Evolutionary conservation across 2,888 invertebrate species (phyloP).

Genomic region (Yponomeuta cagnagella): DNA sequence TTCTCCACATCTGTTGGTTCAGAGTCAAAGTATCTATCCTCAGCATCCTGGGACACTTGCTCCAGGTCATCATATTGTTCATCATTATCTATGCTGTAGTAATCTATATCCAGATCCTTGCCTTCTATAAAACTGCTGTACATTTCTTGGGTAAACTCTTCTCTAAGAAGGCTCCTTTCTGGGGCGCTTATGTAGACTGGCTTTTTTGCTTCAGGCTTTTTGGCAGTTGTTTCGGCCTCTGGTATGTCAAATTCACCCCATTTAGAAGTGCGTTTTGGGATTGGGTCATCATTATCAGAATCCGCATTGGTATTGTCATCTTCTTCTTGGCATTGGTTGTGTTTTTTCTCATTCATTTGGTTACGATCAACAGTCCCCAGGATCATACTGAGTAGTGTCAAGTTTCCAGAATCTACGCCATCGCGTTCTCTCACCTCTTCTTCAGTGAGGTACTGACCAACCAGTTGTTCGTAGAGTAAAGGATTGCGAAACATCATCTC

Average conservation of each 20-base stretch:
- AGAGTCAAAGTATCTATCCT: conserved; percentile 93
- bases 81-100: conserved; percentile 86
- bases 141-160: conserved; percentile 91
- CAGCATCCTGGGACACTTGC: conserved; percentile 82
- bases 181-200: conserved; percentile 65
- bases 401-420: conserved; percentile 70
- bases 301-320: conserved; percentile 46
- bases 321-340: conserved; percentile 78
- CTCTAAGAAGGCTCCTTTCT: conserved; percentile 80
- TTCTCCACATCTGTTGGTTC: conserved; percentile 80
- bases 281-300: conserved; percentile 26
- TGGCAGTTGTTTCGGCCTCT: conserved; percentile 39
- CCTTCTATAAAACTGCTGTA: conserved; percentile 89
- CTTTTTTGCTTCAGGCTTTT: conserved; percentile 44
- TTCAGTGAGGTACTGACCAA: conserved; percentile 89
- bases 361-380: conserved; percentile 88
- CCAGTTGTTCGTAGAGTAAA: conserved; percentile 89
- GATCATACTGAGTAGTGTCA: conserved; percentile 84
- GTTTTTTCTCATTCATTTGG: conserved; percentile 77
- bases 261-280: conserved; percentile 34
- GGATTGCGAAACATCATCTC: conserved; percentile 97
- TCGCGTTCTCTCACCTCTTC: conserved; percentile 82
- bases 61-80: conserved; percentile 85
- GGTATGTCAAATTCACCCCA: conserved; percentile 77
- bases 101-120: conserved; percentile 88